Evolutionary conservation across 1,140 invertebrate genomes (phyloP).

Genomic region (Adelges cooleyi): DNA sequence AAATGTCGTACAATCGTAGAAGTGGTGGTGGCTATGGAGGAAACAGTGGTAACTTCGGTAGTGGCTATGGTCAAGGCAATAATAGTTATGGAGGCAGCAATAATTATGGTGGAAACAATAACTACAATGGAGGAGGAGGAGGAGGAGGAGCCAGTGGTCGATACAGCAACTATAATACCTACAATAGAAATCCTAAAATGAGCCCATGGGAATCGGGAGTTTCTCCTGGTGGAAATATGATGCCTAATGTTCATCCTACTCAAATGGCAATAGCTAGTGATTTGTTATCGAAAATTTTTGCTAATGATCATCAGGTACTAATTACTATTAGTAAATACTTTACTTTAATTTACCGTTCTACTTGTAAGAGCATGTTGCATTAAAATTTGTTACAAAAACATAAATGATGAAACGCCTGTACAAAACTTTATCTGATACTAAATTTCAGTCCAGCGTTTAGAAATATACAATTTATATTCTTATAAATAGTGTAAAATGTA

Average conservation of each 20-base stretch:
- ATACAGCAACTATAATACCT: constrained; percentile 2
- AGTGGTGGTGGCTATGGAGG: constrained; percentile 2
- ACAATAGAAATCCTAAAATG: constrained; percentile 12
- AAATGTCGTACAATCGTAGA: constrained; percentile 20
- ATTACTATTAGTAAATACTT: no score
- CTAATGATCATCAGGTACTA: not conserved
- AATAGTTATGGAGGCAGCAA: not conserved
- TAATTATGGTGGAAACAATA: not conserved
- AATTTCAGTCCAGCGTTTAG: no score
- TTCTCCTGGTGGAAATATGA: constrained; percentile 12
- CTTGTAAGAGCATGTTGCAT: no score
- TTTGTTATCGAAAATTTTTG: constrained; percentile 17
- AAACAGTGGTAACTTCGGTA: not conserved
- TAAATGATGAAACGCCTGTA: no score
- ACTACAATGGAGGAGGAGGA: not conserved
- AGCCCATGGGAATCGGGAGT: constrained; percentile 23
- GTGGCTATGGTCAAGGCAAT: not conserved
- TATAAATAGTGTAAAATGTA: no score
- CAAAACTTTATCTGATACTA: no score
- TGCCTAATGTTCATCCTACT: constrained; percentile 20
- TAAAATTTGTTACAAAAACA: no score
- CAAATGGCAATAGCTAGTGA: constrained; percentile 21
- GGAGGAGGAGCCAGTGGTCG: not conserved
- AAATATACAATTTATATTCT: no score
- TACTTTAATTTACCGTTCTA: no score